Percentiles rank a stretch among this genome's conserved stretches.
These are phyloP conservation scores for Trichechus manatus DNA, from an alignment of 2,113 vertebrate genomes.

Conservation along the genomic window DNA sequence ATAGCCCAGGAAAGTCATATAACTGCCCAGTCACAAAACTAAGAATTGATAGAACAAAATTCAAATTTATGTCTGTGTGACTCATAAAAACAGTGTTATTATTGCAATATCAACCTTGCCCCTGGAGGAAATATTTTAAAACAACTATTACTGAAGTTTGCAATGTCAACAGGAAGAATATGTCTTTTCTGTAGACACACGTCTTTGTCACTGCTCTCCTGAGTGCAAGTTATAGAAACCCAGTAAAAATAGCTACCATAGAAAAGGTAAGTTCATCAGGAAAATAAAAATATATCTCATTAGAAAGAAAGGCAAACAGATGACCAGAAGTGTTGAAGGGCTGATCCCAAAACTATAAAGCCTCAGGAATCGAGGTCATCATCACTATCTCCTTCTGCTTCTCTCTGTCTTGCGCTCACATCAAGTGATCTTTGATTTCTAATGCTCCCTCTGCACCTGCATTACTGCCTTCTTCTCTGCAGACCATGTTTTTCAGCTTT, in stretches of 20 bases:
- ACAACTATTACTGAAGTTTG: not conserved
- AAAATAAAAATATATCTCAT: not conserved
- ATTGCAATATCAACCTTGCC: not conserved
- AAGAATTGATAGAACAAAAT: not conserved
- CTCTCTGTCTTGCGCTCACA: not conserved
- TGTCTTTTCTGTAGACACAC: not conserved
- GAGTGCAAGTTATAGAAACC: not conserved
- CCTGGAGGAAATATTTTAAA: not conserved
- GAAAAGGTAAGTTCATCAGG: not conserved
- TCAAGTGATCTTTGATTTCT: not conserved
- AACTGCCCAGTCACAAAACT: too few relatives aligned
- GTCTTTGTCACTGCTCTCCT: not conserved
- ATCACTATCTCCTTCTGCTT: too few relatives aligned
- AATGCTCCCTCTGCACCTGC: not conserved
- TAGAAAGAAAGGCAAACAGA: not conserved
- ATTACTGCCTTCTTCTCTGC: not conserved
- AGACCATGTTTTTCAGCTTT: not conserved
- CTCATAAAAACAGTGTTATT: not conserved
- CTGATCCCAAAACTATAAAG: not conserved
- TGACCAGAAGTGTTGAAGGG: not conserved
- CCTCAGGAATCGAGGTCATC: not conserved
- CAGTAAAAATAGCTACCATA: not conserved
- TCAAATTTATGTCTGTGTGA: not conserved
- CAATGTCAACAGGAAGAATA: rapidly evolving
- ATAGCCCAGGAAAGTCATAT: not conserved